Base-by-base conservation (phyloP, 2,113 vertebrate genomes). In the Ceratotherium simum region DNA sequence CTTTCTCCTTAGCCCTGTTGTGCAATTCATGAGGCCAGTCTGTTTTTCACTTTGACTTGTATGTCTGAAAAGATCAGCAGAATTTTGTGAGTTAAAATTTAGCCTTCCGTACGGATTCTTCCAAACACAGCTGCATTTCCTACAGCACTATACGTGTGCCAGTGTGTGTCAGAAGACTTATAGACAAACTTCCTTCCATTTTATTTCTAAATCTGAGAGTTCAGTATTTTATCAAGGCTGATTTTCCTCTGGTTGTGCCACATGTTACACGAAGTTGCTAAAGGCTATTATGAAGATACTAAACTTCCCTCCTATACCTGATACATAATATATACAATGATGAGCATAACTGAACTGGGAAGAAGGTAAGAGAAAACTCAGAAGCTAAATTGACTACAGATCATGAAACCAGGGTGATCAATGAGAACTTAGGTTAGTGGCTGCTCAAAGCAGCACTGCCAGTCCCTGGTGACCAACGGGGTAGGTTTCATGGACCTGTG, bases 21-120 rank as follows among this genome's bases (percentile, higher is more conserved):
- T 91, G 72, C 80, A 96, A 96, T 89, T 33, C 21, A 85, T 31
- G 56, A 33, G 96, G 51, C 33, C 60, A 90, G 69, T 75, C 95
- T 97, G 85, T 98, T 98, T 98, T 97, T 98, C 87, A 93, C 73
- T 92, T 90, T 92, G 82, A 97, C 97, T 98, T 98, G 89, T 98
- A 78, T 88, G 91, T 98, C 72, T 96, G 72, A 79, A 98, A 98
- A 96, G 85, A 96, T 96, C 94, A 98, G 96, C 92, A 97, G 80
- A 97, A 98, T 96, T 73, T 76, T 78, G 36, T 60, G 33, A 91
- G 25, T 83, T 95, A 93, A 36, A 97, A 97, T 58, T 93, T 39
- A 94, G 31, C 9, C 48, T 94, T 85, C 75, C 65, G 17, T 72
- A 54, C 27, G 56, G 62, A 84, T 21, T 72, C n/a, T 78, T 98